Percentiles rank a stretch among this genome's conserved stretches.
phyloP scores from a whole-genome alignment of 2,888 invertebrate genomes.

The Holacanthella duospinosa region DNA sequence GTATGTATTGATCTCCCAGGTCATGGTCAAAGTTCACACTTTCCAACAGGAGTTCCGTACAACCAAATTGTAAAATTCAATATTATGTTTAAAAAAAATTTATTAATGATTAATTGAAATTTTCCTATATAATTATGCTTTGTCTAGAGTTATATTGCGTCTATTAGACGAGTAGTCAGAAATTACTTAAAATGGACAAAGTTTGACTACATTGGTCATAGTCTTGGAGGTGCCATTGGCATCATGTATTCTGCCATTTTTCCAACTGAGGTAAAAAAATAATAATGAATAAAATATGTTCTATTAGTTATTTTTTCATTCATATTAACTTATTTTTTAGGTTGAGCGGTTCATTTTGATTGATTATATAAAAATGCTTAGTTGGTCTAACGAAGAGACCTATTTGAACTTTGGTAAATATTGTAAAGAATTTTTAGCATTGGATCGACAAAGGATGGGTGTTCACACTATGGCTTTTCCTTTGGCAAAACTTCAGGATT shows the following conservation, averaged over 20 bases:
- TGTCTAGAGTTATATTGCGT: conserved; percentile 39
- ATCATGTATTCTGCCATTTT: conserved; percentile 26
- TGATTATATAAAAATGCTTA: conserved; percentile 41
- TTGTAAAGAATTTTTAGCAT: not conserved
- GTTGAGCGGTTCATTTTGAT: conserved; percentile 44
- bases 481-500: not conserved
- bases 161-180: conserved; percentile 40
- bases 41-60: conserved; percentile 42
- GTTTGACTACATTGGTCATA: conserved; percentile 43
- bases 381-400: conserved; percentile 36
- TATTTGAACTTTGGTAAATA: conserved; percentile 38
- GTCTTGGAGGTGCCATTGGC: conserved; percentile 48
- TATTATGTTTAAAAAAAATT: not conserved
- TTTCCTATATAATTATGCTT: not conserved
- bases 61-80: conserved; percentile 35
- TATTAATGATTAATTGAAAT: not conserved
- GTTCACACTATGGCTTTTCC: not conserved
- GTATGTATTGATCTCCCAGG: conserved; percentile 48
- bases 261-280: conserved; percentile 19
- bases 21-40: conserved; percentile 49
- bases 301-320: too few relatives aligned
- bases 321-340: too few relatives aligned
- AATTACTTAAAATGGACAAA: conserved; percentile 43
- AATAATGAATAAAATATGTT: too few relatives aligned
- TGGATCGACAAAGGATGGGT: not conserved